A percentile compares a stretch with the other conserved stretches of the same genome.
Evolutionary conservation across 1,140 invertebrate species (phyloP).

Genomic region (Saccostrea cuccullata): DNA sequence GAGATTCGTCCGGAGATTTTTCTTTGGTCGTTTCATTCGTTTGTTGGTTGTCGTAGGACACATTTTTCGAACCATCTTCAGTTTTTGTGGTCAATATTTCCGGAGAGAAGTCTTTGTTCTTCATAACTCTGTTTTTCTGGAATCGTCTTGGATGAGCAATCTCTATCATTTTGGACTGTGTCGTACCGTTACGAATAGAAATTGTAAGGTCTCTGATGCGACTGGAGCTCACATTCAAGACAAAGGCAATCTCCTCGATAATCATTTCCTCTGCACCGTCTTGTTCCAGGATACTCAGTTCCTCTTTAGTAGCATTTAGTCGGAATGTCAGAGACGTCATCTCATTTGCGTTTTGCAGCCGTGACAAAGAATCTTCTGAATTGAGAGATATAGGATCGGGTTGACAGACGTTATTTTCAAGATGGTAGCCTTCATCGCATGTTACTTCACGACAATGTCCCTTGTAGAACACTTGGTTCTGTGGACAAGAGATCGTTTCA

Average conservation of each 20-base stretch:
- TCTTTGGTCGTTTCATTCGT: neutral
- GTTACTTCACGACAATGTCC: slow-evolving; percentile 57
- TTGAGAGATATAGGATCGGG: slow-evolving; percentile 27
- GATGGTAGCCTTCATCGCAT: slow-evolving; percentile 58
- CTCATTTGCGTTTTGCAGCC: slow-evolving; percentile 45
- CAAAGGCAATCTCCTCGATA: slow-evolving; percentile 49
- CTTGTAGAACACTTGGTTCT: slow-evolving; percentile 77
- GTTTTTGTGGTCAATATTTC: neutral
- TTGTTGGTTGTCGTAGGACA: neutral
- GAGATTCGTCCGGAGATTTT: neutral
- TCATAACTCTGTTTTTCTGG: neutral
- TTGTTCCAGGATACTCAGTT: slow-evolving; percentile 50
- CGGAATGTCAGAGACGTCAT: slow-evolving; percentile 55
- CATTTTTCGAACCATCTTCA: neutral
- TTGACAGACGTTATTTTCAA: slow-evolving; percentile 56
- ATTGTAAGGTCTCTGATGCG: slow-evolving; percentile 69
- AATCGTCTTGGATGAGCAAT: neutral
- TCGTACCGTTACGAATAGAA: slow-evolving; percentile 48
- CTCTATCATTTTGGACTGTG: slow-evolving; percentile 25
- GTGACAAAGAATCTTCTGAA: slow-evolving; percentile 41
- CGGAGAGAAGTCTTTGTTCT: neutral
- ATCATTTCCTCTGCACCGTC: slow-evolving; percentile 57
- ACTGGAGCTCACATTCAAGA: slow-evolving; percentile 66
- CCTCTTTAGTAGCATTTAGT: slow-evolving; percentile 59
- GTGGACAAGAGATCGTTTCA: slow-evolving; percentile 49